Conservation (phyloP, 2,113 vertebrate genomes). For the Trinectes maculatus region DNA sequence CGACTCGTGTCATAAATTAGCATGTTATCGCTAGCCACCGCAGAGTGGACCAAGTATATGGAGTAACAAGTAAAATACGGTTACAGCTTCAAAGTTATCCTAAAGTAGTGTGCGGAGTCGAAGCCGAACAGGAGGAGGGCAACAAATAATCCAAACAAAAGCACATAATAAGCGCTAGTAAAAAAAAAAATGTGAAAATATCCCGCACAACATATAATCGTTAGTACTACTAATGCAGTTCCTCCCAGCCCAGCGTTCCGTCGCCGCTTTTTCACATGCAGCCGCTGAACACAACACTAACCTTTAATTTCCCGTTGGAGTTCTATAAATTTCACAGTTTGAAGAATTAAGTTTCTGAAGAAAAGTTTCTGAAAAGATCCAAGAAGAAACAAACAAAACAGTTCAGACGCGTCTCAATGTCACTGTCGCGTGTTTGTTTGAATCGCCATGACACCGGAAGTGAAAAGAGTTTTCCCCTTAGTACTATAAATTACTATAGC, state of each 20-base stretch:
- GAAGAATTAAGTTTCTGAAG: not conserved
- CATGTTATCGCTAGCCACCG: not conserved
- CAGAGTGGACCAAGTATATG: rapidly evolving
- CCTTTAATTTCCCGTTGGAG: not conserved
- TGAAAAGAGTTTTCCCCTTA: not conserved
- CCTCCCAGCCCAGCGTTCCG: slow-evolving; percentile 2
- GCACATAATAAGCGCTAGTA: rapidly evolving
- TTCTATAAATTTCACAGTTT: rapidly evolving
- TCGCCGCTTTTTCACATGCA: not conserved
- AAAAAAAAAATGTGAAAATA: rapidly evolving
- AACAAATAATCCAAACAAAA: rapidly evolving
- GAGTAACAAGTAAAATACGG: rapidly evolving
- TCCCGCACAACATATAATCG: not conserved
- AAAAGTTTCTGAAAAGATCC: no score
- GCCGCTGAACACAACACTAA: not conserved
- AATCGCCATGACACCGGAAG: not conserved
- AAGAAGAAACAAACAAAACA: rapidly evolving
- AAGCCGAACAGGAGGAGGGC: not conserved
- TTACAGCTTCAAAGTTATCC: not conserved
- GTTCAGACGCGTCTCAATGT: not conserved
- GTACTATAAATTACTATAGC: not conserved
- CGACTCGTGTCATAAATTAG: no score
- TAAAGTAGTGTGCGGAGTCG: not conserved
- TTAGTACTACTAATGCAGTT: not conserved
- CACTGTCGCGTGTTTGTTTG: slow-evolving; percentile 32